Evolutionary conservation across 2,113 vertebrate species (phyloP), one percentile per base, ranked within the genome.

Genomic region (Plotosus lineatus): DNA sequence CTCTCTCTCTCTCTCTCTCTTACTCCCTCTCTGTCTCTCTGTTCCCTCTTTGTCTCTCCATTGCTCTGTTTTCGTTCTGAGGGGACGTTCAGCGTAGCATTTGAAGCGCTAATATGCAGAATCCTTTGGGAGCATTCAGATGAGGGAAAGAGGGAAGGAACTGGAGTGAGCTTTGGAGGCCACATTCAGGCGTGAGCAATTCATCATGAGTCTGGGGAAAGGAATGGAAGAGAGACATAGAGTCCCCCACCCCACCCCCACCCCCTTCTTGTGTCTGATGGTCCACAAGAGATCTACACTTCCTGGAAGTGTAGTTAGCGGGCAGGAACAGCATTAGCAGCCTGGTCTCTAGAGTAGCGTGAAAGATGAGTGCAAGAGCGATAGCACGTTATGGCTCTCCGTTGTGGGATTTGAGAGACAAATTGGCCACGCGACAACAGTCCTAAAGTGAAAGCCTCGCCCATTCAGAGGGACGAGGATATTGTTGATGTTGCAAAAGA

Each of bases 241-340:
- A 21, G 9, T 38, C 46, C 31, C 36, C 36, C 46, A 28, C 12
- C 23, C 9, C 15, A 3, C 40, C 8, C 42, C 17, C 69, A 8
- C n/a, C n/a, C n/a, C n/a, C n/a, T n/a, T n/a, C n/a, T n/a, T n/a
- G 90, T 88, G 84, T 91, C 91, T 92, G 90, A 93, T 91, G 90
- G 90, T 90, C 91, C 85, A 88, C 88, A 85, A 86, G 88, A 92
- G 87, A 46, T 12, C 36, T 53, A 40, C 88, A 87, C 87, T 92
- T 92, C 89, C 91, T 91, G 91, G 92, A 93, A 93, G 89, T 87
- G 84, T 6, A 86, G 89, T 88, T 91, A 90, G 91, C 90, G 91
- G 91, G 91, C 90, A 91, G 88, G 89, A 87, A 88, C 87, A 90
- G 90, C 91, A 91, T 93, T 93, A 92, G 90, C 88, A 68, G 86